Conservation (phyloP, 1,140 invertebrate species). For the Drosophila murphyi region DNA sequence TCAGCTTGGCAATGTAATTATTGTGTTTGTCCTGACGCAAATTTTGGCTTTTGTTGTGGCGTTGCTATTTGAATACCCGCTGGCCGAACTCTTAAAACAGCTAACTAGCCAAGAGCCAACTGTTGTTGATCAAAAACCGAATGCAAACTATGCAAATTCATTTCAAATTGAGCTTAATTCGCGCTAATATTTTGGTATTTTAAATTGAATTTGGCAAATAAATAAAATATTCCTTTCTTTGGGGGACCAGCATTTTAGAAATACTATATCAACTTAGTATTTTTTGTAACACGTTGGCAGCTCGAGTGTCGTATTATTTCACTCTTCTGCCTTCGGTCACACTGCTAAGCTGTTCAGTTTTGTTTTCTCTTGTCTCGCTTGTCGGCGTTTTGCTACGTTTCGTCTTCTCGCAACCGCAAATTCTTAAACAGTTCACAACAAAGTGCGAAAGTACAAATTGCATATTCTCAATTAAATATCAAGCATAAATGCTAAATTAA, state of each 20-base stretch:
- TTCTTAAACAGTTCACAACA: conserved; percentile 49
- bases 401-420: conserved; percentile 48
- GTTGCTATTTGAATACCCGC: conserved; percentile 60
- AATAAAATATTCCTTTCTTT: background rate
- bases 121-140: conserved; percentile 15
- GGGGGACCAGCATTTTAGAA: background rate
- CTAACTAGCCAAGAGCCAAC: conserved; percentile 14
- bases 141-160: background rate
- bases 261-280: conserved; percentile 1
- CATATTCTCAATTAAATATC: conserved; percentile 39
- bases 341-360: conserved; percentile 43
- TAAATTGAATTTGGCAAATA: background rate
- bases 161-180: conserved; percentile 17
- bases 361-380: conserved; percentile 49
- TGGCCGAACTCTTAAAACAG: conserved; percentile 49
- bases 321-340: conserved; percentile 26
- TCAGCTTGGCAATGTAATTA: conserved; percentile 45
- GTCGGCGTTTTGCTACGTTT: conserved; percentile 56
- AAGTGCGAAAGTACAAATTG: conserved; percentile 53
- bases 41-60: conserved; percentile 50
- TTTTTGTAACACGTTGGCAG: conserved; percentile 7
- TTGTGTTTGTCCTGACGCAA: conserved; percentile 56
- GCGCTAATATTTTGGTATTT: background rate
- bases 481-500: conserved; percentile 47
- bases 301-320: background rate